Conservation (phyloP, 2,888 invertebrate species). For the Noctua fimbriata region DNA sequence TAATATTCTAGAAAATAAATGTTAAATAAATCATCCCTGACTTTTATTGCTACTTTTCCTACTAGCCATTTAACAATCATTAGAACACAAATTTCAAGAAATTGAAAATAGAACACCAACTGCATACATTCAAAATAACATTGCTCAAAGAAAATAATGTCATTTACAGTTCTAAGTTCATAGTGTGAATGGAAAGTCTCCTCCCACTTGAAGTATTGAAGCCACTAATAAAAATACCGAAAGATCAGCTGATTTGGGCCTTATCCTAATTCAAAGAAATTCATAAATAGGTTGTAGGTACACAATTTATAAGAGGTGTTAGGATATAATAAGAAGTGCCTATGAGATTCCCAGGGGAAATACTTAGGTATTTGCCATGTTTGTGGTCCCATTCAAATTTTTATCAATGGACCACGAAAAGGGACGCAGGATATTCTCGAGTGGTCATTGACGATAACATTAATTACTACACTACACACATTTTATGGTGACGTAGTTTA, state of each 20-base stretch:
- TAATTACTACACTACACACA: not conserved
- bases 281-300: not conserved
- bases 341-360: not conserved
- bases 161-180: not conserved
- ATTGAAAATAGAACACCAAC: not conserved
- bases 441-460: not conserved
- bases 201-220: constrained; percentile 26
- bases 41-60: constrained; percentile 68
- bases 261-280: not conserved
- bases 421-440: not conserved
- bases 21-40: constrained; percentile 73
- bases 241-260: not conserved
- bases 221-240: not conserved
- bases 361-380: not conserved
- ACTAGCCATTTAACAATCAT: constrained; percentile 25
- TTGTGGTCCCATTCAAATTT: not conserved
- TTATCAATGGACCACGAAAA: not conserved
- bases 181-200: constrained; percentile 26
- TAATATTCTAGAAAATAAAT: constrained; percentile 80
- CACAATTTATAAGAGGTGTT: not conserved
- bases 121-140: constrained; percentile 8
- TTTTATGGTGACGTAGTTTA: constrained; percentile 20
- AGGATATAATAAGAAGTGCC: not conserved
- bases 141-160: not conserved
- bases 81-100: not conserved